A percentile compares a stretch with the other conserved stretches of the same genome.
Conservation (phyloP, 2,113 vertebrate species). For the Prolemur simus region DNA sequence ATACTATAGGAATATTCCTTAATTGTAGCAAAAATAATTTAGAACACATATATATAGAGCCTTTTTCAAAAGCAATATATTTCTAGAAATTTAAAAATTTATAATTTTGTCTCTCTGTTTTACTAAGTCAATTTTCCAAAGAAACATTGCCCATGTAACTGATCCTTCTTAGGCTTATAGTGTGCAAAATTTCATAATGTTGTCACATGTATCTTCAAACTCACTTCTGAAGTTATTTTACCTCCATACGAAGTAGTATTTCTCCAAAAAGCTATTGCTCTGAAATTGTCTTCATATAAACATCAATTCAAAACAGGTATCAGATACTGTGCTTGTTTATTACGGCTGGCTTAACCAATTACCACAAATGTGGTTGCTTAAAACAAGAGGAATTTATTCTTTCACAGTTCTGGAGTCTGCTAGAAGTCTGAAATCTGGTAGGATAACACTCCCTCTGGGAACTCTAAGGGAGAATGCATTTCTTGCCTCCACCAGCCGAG, state of each 20-base stretch:
- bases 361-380: neutral
- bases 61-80: no score
- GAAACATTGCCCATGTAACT: neutral
- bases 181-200: neutral
- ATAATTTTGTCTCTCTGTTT: neutral
- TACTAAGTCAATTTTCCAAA: neutral
- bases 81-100: neutral
- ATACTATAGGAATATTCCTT: neutral
- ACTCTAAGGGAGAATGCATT: no score
- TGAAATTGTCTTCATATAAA: neutral
- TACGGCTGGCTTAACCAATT: neutral
- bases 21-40: neutral
- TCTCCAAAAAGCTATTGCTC: neutral
- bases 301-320: neutral
- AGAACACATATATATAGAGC: no score
- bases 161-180: neutral
- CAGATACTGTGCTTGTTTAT: neutral
- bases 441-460: neutral
- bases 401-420: neutral
- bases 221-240: neutral
- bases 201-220: neutral
- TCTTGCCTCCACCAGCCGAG: no score
- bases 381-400: neutral
- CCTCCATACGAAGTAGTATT: neutral
- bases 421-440: neutral